Conservation (phyloP, 2,797 vertebrate genomes). For the Sphaeramia orbicularis region DNA sequence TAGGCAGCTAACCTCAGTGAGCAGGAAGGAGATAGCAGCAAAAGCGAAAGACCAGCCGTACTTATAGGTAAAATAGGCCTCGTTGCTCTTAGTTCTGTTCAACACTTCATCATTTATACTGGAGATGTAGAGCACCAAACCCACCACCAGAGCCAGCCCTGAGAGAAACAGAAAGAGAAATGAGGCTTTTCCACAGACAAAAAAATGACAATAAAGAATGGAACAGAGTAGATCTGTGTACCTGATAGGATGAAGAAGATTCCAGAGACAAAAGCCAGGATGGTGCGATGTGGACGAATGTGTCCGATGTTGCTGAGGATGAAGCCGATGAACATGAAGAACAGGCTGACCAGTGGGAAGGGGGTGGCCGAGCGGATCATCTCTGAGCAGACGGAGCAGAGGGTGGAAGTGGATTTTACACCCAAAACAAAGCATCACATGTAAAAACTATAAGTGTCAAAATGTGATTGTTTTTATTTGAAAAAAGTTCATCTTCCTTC, state of each 20-base stretch:
- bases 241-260: constrained; percentile 98
- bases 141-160: constrained; percentile 90
- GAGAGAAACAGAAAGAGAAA: neutral
- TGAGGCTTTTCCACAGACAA: too few species aligned
- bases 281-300: constrained; percentile 92
- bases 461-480: neutral
- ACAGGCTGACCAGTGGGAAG: constrained; percentile 95
- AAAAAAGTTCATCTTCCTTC: too few species aligned
- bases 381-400: constrained; percentile 77
- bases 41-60: constrained; percentile 94
- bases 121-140: constrained; percentile 93
- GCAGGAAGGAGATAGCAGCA: constrained; percentile 91
- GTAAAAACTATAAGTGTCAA: neutral
- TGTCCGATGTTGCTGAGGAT: constrained; percentile 95
- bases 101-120: constrained; percentile 93
- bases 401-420: neutral
- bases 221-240: constrained; percentile 39
- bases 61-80: constrained; percentile 90
- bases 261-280: constrained; percentile 95
- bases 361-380: constrained; percentile 97
- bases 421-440: neutral
- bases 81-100: constrained; percentile 89
- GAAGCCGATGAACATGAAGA: constrained; percentile 98
- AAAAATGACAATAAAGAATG: neutral
- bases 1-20: constrained; percentile 87